phyloP scores from a whole-genome alignment of 53 echinoderm and acorn worm species.

The Mesocentrotus franciscanus region DNA sequence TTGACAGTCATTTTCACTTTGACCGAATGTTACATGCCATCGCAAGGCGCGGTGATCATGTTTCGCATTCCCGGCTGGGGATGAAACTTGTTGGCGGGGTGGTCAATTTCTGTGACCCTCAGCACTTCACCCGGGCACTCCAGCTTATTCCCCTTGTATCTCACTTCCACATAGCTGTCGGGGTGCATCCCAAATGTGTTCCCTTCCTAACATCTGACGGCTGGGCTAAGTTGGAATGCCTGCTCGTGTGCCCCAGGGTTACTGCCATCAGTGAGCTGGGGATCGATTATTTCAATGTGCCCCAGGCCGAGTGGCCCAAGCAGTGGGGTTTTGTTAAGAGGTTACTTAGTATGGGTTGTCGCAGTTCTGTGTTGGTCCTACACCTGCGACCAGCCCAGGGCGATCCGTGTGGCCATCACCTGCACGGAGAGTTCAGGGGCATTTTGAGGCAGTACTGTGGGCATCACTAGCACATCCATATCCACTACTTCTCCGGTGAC shows the following conservation, averaged over 20 bases:
- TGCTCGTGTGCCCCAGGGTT: neutral
- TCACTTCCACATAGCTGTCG: neutral
- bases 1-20: slow-evolving; percentile 70
- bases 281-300: neutral
- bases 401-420: too few relatives aligned
- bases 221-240: neutral
- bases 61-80: neutral
- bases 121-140: too few relatives aligned
- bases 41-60: neutral
- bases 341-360: too few relatives aligned
- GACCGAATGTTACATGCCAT: slow-evolving; percentile 60
- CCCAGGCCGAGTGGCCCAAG: neutral
- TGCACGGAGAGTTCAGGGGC: too few relatives aligned
- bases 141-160: neutral
- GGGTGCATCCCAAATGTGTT: neutral
- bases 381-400: too few relatives aligned
- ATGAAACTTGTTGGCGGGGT: slow-evolving; percentile 55
- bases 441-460: too few relatives aligned
- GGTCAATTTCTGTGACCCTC: slow-evolving; percentile 69
- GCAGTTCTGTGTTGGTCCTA: too few relatives aligned
- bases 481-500: slow-evolving; percentile 59
- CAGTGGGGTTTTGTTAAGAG: neutral
- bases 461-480: slow-evolving; percentile 51
- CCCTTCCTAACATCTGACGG: neutral
- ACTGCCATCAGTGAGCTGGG: neutral